Conservation (phyloP, 2,888 invertebrate genomes). For the Eulithis testata region DNA sequence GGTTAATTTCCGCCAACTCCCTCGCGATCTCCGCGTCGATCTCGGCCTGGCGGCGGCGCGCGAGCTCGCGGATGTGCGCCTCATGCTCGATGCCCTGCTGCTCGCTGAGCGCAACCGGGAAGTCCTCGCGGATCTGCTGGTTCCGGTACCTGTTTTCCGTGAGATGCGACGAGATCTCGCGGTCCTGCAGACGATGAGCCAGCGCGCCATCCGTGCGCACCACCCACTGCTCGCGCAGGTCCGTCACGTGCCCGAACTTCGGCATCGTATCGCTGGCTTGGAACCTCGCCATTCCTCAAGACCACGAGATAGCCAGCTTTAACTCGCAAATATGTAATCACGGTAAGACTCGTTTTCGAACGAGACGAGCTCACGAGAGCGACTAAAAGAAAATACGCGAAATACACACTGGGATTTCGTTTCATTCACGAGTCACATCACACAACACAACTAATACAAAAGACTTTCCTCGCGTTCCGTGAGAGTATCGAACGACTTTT, state of each 20-base stretch:
- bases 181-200: constrained; percentile 78
- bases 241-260: constrained; percentile 78
- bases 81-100: constrained; percentile 76
- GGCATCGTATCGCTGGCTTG: constrained; percentile 78
- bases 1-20: constrained; percentile 78
- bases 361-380: constrained; percentile 39
- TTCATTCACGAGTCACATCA: constrained; percentile 43
- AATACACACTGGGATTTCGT: constrained; percentile 28
- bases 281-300: constrained; percentile 68
- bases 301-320: constrained; percentile 46
- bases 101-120: constrained; percentile 75
- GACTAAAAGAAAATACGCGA: constrained; percentile 6
- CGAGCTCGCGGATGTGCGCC: constrained; percentile 63
- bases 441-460: constrained; percentile 39
- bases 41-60: constrained; percentile 74
- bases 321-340: constrained; percentile 42
- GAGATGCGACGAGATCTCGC: constrained; percentile 78
- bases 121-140: constrained; percentile 80
- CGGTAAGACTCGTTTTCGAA: constrained; percentile 50
- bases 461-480: constrained; percentile 76
- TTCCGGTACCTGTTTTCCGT: constrained; percentile 78
- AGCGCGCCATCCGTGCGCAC: constrained; percentile 78
- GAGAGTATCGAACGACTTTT: constrained; percentile 68
- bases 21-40: constrained; percentile 77
- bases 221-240: constrained; percentile 78